Evolutionary conservation across 2,888 invertebrate species (phyloP).

Genomic region (Saturnia japonica): DNA sequence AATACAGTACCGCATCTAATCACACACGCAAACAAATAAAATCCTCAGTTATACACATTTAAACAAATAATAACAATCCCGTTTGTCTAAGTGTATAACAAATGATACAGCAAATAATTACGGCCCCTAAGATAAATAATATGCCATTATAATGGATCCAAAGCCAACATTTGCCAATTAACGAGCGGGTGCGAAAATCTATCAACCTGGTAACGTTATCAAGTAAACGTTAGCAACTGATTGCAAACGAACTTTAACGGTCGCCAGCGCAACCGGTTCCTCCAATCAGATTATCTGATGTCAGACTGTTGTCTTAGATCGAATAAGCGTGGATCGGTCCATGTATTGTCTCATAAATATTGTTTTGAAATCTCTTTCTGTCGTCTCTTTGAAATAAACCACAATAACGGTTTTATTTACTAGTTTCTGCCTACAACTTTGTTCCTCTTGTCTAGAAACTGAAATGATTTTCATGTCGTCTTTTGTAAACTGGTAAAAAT

Average conservation of each 20-base stretch:
- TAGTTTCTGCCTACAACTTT: no score
- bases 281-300: conserved; percentile 35
- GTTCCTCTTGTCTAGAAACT: no score
- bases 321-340: conserved; percentile 21
- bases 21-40: background rate
- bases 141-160: conserved; percentile 10
- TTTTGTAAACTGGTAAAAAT: no score
- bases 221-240: conserved; percentile 49
- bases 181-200: conserved; percentile 49
- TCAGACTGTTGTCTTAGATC: conserved; percentile 30
- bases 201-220: conserved; percentile 53
- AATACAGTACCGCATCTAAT: background rate
- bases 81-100: conserved; percentile 13
- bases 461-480: no score
- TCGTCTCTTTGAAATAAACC: background rate
- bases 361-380: background rate
- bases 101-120: conserved; percentile 9
- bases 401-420: no score
- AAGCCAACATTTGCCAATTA: conserved; percentile 45
- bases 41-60: background rate
- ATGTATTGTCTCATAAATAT: background rate
- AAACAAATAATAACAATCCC: conserved; percentile 1
- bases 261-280: conserved; percentile 54
- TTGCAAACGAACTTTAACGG: conserved; percentile 65
- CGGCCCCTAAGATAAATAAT: background rate